A percentile compares a stretch with the other conserved stretches of the same genome.
These are phyloP conservation scores for Oenanthe oenanthe DNA, from an alignment of 2,113 vertebrate species.

Conservation along the genomic window DNA sequence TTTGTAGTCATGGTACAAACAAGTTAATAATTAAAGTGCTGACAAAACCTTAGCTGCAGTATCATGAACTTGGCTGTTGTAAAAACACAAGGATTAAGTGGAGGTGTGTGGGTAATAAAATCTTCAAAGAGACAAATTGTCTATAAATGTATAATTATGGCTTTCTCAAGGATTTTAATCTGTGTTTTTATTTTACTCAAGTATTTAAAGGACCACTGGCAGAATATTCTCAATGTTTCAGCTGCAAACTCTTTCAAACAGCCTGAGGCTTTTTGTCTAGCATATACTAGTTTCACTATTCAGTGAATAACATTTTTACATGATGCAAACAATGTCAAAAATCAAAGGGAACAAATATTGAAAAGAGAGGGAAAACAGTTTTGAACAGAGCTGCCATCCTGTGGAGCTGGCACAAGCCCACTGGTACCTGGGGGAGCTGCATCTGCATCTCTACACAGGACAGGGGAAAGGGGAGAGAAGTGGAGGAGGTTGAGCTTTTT, in stretches of 20 bases:
- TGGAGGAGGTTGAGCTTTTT: background rate
- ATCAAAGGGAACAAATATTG: background rate
- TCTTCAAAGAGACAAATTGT: conserved; percentile 58
- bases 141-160: conserved; percentile 62
- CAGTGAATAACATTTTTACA: conserved; percentile 37
- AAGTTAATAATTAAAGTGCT: conserved; percentile 59
- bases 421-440: too few relatives aligned
- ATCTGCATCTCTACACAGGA: background rate
- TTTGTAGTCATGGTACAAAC: conserved; percentile 26
- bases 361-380: background rate
- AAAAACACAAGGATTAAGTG: conserved; percentile 57
- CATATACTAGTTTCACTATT: background rate
- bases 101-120: conserved; percentile 49
- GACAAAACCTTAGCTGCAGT: conserved; percentile 20
- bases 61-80: conserved; percentile 43
- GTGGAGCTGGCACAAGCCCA: background rate
- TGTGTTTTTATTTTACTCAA: conserved; percentile 54
- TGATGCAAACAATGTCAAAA: conserved; percentile 52
- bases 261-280: conserved; percentile 58
- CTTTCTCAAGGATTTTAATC: conserved; percentile 66
- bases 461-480: background rate
- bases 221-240: conserved; percentile 50
- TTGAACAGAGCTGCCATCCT: background rate
- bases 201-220: conserved; percentile 27
- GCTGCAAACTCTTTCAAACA: conserved; percentile 49